Conservation (phyloP, 1,140 invertebrate species). For the Atta colombica region DNA sequence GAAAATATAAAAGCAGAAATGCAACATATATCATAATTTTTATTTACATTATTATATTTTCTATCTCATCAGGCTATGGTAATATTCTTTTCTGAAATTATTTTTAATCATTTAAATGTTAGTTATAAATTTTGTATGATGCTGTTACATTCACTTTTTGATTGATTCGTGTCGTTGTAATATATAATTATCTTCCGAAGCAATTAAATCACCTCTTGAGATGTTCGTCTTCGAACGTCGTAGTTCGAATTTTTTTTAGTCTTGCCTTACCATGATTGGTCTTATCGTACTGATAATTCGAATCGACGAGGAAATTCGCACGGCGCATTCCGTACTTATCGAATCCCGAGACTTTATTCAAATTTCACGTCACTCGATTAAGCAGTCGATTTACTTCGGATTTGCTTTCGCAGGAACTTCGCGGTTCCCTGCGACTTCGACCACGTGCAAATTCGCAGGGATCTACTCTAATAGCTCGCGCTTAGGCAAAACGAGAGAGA, state of each 20-base stretch:
- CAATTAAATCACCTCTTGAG: constrained; percentile 31
- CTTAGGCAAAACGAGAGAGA: constrained; percentile 60
- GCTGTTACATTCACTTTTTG: neutral
- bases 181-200: neutral
- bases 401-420: constrained; percentile 73
- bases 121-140: neutral
- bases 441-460: constrained; percentile 75
- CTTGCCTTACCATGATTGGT: neutral
- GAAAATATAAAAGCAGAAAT: no score
- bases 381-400: constrained; percentile 76
- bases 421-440: constrained; percentile 68
- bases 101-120: neutral
- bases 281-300: constrained; percentile 51
- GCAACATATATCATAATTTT: neutral
- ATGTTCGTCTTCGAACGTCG: neutral
- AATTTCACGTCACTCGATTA: constrained; percentile 77
- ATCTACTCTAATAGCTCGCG: constrained; percentile 73
- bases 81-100: neutral
- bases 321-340: constrained; percentile 48
- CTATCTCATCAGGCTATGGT: neutral
- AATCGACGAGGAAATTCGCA: constrained; percentile 32
- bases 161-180: neutral
- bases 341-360: constrained; percentile 74
- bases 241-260: constrained; percentile 13
- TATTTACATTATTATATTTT: neutral